Evolutionary conservation across 2,113 vertebrate species (phyloP).

Genomic region (Climacteris rufus): DNA sequence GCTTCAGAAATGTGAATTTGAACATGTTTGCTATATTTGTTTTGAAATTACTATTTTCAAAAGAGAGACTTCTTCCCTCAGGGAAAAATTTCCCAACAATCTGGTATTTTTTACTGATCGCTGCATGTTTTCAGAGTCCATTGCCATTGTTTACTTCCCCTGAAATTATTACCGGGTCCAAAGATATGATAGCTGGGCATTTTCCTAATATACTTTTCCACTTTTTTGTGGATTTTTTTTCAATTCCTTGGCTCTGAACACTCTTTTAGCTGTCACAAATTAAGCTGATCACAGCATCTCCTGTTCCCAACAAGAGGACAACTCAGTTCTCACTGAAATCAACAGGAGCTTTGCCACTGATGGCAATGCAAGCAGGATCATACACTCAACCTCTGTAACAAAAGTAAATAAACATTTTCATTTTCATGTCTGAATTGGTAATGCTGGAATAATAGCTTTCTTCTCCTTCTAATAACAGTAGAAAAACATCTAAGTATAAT

Average conservation of each 20-base stretch:
- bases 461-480: neutral
- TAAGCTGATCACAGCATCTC: neutral
- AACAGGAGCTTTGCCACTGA: neutral
- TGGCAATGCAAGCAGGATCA: neutral
- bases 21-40: neutral
- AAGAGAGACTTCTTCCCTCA: neutral
- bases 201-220: neutral
- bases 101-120: neutral
- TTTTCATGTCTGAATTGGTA: neutral
- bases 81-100: neutral
- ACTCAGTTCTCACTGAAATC: neutral
- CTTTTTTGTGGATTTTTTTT: neutral
- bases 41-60: neutral
- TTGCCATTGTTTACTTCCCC: neutral
- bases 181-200: neutral
- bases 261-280: neutral
- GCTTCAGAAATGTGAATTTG: neutral
- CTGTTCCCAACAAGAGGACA: neutral
- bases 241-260: neutral
- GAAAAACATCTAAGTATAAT: neutral
- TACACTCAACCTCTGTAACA: neutral
- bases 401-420: constrained; percentile 15
- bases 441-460: neutral
- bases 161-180: constrained; percentile 18
- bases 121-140: neutral